Base-by-base conservation (phyloP, 1,140 invertebrate genomes). In the Drosophila saltans region DNA sequence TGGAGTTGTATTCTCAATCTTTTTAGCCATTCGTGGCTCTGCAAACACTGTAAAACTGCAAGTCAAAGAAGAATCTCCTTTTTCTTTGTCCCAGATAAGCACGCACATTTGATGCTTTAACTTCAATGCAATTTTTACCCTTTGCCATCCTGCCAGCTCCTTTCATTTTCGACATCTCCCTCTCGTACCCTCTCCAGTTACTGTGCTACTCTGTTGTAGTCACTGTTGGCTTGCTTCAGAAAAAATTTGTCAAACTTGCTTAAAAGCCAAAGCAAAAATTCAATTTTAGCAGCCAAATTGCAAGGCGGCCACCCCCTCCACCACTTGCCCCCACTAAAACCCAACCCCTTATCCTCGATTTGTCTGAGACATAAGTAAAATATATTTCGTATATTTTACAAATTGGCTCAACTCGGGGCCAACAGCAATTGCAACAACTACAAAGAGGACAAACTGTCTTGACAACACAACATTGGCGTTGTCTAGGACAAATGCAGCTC, bases 201-300 rank as follows among this genome's bases (percentile, higher is more conserved):
- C 33, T 52, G 69, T 60, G 48, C 45, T 24, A 33, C 56, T 16
- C 39, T 72, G 48, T 73, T 64, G 61, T 69, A 69, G 61, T 80
- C 72, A 72, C 79, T 82, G 72, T 88, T 78, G 70, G 76, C 80
- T 75, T 57, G 70, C 64, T 70, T 78, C 66, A 58, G 41, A 56
- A 72, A 72, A 52, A 89, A 88, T 89, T 88, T 88, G 83, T 88
- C 83, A 88, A 88, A 89, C 72, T 80, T 75, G 68, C 63, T 78
- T 66, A 77, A 80, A 80, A 76, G 70, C 75, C 75, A 83, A 68
- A 74, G 68, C 66, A 71, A 72, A 88, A 88, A 89, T 89, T 89
- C 84, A 83, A 89, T 88, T 88, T 86, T 70, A 72, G 64, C 59
- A 63, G 70, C 77, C 69, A 83, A 71, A 71, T 70, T 80, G 73